Conservation (phyloP, 2,113 vertebrate species). For the Spermophilus dauricus region DNA sequence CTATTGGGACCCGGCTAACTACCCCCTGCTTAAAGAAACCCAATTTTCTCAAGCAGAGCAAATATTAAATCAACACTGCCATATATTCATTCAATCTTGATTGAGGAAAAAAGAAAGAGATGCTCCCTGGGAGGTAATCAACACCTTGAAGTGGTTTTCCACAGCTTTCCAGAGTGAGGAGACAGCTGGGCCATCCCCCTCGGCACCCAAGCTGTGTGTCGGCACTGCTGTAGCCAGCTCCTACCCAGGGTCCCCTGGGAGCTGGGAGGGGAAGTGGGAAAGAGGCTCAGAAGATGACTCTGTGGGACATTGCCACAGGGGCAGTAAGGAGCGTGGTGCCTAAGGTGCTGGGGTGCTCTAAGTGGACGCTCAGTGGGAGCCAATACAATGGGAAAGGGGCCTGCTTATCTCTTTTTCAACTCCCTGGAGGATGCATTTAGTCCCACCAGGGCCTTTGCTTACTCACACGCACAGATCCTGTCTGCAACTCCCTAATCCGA, state of each 20-base stretch:
- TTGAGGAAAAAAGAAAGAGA: neutral
- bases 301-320: neutral
- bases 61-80: neutral
- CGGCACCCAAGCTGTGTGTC: accelerated
- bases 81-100: neutral
- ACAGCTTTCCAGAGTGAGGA: neutral
- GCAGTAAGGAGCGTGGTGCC: neutral
- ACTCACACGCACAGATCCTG: neutral
- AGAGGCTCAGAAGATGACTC: neutral
- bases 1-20: neutral
- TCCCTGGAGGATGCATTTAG: neutral
- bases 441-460: neutral
- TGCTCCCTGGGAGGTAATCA: neutral
- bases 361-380: neutral
- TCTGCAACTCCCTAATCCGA: neutral
- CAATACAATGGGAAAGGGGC: neutral
- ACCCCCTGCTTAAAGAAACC: constrained; percentile 27
- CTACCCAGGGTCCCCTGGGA: neutral
- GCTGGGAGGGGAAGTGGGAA: neutral
- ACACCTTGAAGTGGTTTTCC: neutral
- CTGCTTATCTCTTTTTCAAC: neutral
- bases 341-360: neutral
- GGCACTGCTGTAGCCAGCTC: neutral
- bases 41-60: constrained; percentile 4
- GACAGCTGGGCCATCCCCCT: neutral